These are phyloP conservation scores for human (Homo sapiens) DNA, from an alignment of 2,113 vertebrate species.

Conservation along the genomic window DNA sequence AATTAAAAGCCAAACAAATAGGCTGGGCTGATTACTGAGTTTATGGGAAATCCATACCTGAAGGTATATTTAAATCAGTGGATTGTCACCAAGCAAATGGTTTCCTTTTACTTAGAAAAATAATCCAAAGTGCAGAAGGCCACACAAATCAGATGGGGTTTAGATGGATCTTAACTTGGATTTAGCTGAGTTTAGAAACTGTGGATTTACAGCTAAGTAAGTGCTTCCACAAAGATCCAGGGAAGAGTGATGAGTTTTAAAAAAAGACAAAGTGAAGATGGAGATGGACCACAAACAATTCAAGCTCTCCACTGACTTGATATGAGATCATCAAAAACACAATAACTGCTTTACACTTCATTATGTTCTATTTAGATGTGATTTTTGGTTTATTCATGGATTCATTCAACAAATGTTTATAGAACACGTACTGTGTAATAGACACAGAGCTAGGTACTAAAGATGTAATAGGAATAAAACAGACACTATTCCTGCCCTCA, in stretches of 20 bases:
- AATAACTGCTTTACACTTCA: neutral
- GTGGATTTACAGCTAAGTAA: neutral
- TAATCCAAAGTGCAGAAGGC: slow-evolving; percentile 13
- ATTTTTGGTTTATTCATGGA: neutral
- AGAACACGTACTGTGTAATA: neutral
- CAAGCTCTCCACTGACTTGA: neutral
- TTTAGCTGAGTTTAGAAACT: slow-evolving; percentile 24
- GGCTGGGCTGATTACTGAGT: slow-evolving; percentile 68
- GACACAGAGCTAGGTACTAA: neutral
- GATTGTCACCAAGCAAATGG: slow-evolving; percentile 73
- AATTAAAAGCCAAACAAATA: slow-evolving; percentile 85
- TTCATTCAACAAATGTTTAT: neutral
- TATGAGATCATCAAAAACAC: neutral
- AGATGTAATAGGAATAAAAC: neutral
- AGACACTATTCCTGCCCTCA: neutral
- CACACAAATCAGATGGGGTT: slow-evolving; percentile 52
- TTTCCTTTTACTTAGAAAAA: slow-evolving; percentile 78
- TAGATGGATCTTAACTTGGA: slow-evolving; percentile 42
- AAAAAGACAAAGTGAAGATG: neutral
- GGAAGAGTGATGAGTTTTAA: neutral
- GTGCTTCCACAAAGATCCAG: neutral
- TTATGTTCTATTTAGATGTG: neutral
- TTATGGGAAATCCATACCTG: slow-evolving; percentile 85
- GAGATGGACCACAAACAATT: neutral
- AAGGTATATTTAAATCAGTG: slow-evolving; percentile 81